Evolutionary conservation across 2,888 invertebrate genomes (phyloP), one percentile per base, ranked within the genome.

Genomic region (Creontiades dilutus): DNA sequence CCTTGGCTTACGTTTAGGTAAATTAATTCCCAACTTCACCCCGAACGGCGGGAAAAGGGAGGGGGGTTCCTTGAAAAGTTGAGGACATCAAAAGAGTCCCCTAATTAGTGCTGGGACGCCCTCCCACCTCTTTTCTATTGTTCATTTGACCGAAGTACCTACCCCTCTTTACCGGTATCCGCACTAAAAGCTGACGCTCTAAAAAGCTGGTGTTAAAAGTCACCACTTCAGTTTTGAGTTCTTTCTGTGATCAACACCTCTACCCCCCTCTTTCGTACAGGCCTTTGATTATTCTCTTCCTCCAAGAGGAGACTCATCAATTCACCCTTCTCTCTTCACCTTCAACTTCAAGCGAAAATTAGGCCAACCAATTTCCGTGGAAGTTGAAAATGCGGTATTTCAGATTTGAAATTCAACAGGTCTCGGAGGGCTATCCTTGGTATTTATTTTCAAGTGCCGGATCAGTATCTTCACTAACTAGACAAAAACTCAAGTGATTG

Each of bases 201-300:
- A 68, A 68, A 68, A 68, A 68, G 4, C 68, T 23, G 68, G 12
- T 23, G 27, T 68, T 23, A 19, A 68, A 68, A 68, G 68, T 23
- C 68, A 23, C 68, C 68, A 68, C 68, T 68, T 23, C 68, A 68
- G 68, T 68, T 68, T 57, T 23, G 82, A 82, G 27, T 82, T 14
- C 48, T 52, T 82, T 48, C 82, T 82, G 52, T 82, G 82, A 82
- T 82, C 52, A 82, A 82, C 82, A 52, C 82, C 47, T 82, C 52
- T 48, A 16, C 82, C 52, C 11, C 23, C 47, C 48, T 52, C 14
- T 27, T n/a, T 16, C 13, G n/a, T 82, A 19, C 52, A 80, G 48
- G 16, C 80, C 80, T 80, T 80, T 48, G 82, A 27, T 52, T 14
- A n/a, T 82, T 82, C 11, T 12, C 19, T 14, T 82, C 19, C 14